Conservation (phyloP, 2,888 invertebrate genomes). For the Leptopilina myrica region DNA sequence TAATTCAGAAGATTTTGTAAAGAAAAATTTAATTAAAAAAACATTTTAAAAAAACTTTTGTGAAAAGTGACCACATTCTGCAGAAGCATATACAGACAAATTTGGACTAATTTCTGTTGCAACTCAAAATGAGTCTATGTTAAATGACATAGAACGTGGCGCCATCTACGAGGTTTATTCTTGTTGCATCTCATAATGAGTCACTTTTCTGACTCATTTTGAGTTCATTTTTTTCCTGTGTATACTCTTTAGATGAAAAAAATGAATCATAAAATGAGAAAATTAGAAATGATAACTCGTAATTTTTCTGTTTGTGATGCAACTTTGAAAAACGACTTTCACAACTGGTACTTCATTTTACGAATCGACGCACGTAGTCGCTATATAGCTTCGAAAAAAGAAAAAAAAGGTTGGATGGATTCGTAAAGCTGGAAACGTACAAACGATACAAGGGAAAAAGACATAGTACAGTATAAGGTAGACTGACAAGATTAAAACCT, state of each 20-base stretch:
- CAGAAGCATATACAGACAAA: no score
- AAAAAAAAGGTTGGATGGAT: conserved; percentile 30
- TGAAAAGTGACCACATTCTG: no score
- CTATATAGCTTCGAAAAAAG: conserved; percentile 19
- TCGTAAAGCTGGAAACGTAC: conserved; percentile 24
- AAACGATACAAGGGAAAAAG: conserved; percentile 19
- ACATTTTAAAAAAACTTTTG: no score
- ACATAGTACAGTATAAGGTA: neutral
- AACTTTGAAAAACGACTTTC: neutral
- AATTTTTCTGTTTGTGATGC: conserved; percentile 15
- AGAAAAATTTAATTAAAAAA: no score
- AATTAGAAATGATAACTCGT: conserved; percentile 8
- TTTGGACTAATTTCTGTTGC: no score
- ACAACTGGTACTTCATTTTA: conserved; percentile 31
- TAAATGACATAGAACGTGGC: no score
- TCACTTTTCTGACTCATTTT: no score
- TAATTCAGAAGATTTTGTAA: no score
- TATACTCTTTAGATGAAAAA: neutral
- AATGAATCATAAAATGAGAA: neutral
- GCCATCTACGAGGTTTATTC: no score
- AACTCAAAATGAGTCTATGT: no score
- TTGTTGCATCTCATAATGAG: no score
- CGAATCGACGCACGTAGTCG: conserved; percentile 13
- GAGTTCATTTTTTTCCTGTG: no score
- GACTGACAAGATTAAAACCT: conserved; percentile 31